A percentile compares a stretch with the other conserved stretches of the same genome.
phyloP scores from a whole-genome alignment of 2,113 vertebrate species.

The Polypterus senegalus region DNA sequence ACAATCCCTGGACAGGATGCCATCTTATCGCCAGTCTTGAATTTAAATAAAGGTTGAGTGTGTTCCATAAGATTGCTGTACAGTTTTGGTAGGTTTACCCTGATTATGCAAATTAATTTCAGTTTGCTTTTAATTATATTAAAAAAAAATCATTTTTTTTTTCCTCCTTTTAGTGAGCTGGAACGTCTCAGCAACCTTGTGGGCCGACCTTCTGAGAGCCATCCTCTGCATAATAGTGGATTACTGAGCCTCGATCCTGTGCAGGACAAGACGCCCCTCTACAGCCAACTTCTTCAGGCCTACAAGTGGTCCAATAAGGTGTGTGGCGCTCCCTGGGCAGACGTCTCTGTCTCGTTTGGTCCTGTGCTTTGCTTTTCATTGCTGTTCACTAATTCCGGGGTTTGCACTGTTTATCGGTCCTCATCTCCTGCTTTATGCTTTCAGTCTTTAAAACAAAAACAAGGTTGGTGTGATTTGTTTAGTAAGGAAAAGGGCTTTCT shows the following conservation, averaged over 20 bases:
- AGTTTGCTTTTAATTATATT: conserved; percentile 25
- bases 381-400: no score
- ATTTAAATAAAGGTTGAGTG: conserved; percentile 14
- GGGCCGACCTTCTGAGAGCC: conserved; percentile 88
- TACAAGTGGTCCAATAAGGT: conserved; percentile 99
- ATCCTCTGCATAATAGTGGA: conserved; percentile 89
- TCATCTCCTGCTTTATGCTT: no score
- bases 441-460: no score
- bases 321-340: conserved; percentile 1
- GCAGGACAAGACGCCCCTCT: conserved; percentile 93
- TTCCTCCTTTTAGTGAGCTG: conserved; percentile 60
- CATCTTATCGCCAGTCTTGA: no score
- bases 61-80: conserved; percentile 20
- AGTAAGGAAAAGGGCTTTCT: no score
- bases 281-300: conserved; percentile 91
- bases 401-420: no score
- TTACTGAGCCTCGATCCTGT: conserved; percentile 88
- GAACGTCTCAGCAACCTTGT: conserved; percentile 88
- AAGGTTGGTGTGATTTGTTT: no score
- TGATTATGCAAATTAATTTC: conserved; percentile 19
- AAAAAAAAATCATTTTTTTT: conserved; percentile 31
- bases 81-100: conserved; percentile 9
- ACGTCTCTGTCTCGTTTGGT: no score
- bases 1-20: no score
- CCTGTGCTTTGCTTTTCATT: no score